Evolutionary conservation across 2,113 vertebrate species (phyloP).

Genomic region (Cariama cristata): DNA sequence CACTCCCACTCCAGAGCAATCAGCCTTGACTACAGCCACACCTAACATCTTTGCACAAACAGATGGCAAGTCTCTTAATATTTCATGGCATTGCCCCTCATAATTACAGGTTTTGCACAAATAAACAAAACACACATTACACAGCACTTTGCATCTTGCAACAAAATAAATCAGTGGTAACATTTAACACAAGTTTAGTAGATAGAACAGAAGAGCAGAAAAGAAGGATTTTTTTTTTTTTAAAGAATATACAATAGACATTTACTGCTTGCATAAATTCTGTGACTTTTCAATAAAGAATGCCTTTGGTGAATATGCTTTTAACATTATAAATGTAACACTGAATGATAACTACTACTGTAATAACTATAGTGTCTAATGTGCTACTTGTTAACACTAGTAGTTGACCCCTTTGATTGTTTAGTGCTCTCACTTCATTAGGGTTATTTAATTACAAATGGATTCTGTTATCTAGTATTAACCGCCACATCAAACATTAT

Average conservation of each 20-base stretch:
- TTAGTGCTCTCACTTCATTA: background rate
- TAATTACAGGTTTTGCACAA: slow-evolving; percentile 24
- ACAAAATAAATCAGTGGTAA: background rate
- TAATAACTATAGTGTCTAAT: slow-evolving; percentile 12
- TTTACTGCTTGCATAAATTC: background rate
- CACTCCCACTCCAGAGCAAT: background rate
- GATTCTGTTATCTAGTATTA: slow-evolving; percentile 32
- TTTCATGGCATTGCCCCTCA: slow-evolving; percentile 32
- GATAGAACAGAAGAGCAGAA: background rate
- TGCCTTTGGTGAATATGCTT: background rate
- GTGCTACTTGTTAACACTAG: background rate
- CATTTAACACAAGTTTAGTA: background rate
- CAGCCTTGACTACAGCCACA: slow-evolving; percentile 27
- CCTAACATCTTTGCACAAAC: slow-evolving; percentile 16
- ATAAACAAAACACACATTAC: slow-evolving; percentile 2
- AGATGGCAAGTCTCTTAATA: slow-evolving; percentile 47
- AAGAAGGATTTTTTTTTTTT: background rate
- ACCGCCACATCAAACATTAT: slow-evolving; percentile 4
- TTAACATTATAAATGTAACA: background rate
- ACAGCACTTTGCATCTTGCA: background rate
- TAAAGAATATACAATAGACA: background rate
- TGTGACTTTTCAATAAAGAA: background rate
- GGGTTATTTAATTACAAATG: slow-evolving; percentile 60
- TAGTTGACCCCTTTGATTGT: slow-evolving; percentile 37
- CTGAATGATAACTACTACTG: slow-evolving; percentile 24